Conservation (phyloP, 2,113 vertebrate genomes). For the Strigops habroptila region DNA sequence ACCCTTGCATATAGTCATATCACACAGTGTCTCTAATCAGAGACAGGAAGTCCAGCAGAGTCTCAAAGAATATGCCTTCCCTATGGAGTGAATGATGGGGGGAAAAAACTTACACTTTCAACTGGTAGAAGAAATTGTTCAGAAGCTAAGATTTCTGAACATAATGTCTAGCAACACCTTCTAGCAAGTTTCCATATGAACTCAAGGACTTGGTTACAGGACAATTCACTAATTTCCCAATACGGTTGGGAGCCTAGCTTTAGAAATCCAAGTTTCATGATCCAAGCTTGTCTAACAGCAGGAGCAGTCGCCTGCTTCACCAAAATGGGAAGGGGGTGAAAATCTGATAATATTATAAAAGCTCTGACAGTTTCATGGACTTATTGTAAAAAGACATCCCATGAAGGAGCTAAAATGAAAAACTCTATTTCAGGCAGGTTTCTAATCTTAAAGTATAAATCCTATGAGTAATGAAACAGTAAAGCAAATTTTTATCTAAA, state of each 20-base stretch:
- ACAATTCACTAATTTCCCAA: not conserved
- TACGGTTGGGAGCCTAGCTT: fast-evolving
- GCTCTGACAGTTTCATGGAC: not conserved
- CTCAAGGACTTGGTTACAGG: not conserved
- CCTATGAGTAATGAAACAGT: not conserved
- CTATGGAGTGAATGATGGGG: not conserved
- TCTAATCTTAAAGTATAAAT: not conserved
- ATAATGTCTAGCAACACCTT: not conserved
- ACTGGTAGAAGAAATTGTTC: not conserved
- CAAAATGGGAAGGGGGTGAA: not conserved
- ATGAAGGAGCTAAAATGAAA: not conserved
- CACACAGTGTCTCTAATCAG: not conserved
- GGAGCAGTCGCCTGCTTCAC: not conserved
- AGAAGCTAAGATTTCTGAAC: not conserved
- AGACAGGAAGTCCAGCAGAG: not conserved
- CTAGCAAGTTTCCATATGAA: not conserved
- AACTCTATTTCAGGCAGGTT: not conserved
- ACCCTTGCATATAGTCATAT: not conserved
- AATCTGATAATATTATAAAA: not conserved
- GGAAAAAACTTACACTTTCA: not conserved
- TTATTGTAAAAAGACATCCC: not conserved
- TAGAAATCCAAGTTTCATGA: not conserved
- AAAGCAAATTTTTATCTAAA: not conserved
- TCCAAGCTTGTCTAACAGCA: not conserved
- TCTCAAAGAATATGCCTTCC: not conserved